phyloP scores from a whole-genome alignment of 2,888 invertebrate species.

The Panorpa germanica region DNA sequence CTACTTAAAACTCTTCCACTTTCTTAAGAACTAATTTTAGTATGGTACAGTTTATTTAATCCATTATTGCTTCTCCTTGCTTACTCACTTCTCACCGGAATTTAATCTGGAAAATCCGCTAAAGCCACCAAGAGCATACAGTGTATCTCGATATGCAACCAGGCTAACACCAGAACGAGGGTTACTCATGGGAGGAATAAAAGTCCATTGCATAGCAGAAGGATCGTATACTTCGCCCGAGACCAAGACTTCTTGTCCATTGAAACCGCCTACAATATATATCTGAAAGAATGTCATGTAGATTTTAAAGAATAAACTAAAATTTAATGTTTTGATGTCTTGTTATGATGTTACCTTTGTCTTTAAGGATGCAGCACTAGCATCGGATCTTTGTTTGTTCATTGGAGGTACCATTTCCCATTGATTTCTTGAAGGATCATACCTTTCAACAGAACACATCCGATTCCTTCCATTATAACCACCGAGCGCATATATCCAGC shows the following conservation, averaged over 20 bases:
- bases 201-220: constrained; percentile 49
- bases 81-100: constrained; percentile 37
- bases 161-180: constrained; percentile 61
- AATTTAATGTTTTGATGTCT: neutral
- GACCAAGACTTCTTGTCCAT: constrained; percentile 54
- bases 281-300: constrained; percentile 25
- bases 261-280: constrained; percentile 65
- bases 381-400: constrained; percentile 59
- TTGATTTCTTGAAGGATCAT: constrained; percentile 53
- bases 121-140: constrained; percentile 69
- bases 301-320: constrained; percentile 1
- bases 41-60: constrained; percentile 7
- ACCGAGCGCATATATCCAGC: constrained; percentile 63
- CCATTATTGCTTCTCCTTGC: too few relatives aligned
- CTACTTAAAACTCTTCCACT: too few relatives aligned
- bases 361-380: constrained; percentile 47
- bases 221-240: constrained; percentile 61
- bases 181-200: constrained; percentile 45
- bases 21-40: too few relatives aligned
- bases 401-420: constrained; percentile 64
- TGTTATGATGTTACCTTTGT: constrained; percentile 29
- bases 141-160: constrained; percentile 39
- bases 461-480: constrained; percentile 64
- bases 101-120: constrained; percentile 51
- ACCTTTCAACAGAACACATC: constrained; percentile 59